phyloP scores from a whole-genome alignment of 2,113 vertebrate species.

The Pelobates fuscus region DNA sequence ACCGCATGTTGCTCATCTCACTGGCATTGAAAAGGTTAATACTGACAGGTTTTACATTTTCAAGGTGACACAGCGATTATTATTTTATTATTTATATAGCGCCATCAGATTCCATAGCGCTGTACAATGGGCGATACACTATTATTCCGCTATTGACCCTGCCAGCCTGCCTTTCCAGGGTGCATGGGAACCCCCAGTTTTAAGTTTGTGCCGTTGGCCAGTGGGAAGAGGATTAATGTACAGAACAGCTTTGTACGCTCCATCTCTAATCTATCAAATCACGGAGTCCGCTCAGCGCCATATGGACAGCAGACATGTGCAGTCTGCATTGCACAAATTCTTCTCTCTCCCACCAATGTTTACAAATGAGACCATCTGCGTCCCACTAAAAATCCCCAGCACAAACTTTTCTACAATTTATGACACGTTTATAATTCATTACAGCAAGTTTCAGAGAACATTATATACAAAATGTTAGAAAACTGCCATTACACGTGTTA shows the following conservation, averaged over 20 bases:
- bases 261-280: neutral
- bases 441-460: neutral
- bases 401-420: slow-evolving; percentile 5
- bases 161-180: neutral
- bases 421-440: slow-evolving; percentile 17
- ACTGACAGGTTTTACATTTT: too few species aligned
- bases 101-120: too few species aligned
- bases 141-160: neutral
- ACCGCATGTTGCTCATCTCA: too few species aligned
- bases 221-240: too few species aligned
- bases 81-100: too few species aligned
- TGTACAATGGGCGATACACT: neutral
- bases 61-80: too few species aligned
- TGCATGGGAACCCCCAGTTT: neutral
- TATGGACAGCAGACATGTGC: neutral
- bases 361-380: slow-evolving; percentile 6
- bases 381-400: neutral
- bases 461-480: slow-evolving; percentile 18
- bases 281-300: neutral
- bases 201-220: neutral
- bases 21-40: too few species aligned
- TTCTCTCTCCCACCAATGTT: slow-evolving; percentile 2
- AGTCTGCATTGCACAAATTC: slow-evolving; percentile 2
- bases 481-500: slow-evolving; percentile 16
- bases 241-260: too few species aligned